These are phyloP conservation scores for Bambusicola thoracicus DNA, from an alignment of 2,113 vertebrate genomes.

Conservation along the genomic window DNA sequence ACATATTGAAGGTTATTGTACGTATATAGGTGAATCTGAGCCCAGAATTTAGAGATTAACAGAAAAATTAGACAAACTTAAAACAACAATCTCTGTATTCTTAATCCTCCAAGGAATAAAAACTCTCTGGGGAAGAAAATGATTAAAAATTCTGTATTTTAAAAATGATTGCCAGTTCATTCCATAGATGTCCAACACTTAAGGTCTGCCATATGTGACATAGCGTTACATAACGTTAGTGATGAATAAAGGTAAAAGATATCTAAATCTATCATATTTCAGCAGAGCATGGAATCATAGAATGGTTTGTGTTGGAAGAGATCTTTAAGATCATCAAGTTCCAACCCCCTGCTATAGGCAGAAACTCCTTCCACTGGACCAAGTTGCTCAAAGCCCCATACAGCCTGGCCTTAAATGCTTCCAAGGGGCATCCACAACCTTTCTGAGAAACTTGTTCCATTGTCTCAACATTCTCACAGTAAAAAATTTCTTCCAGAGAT, in stretches of 20 bases:
- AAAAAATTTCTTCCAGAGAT: no score
- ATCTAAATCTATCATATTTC: conserved; percentile 3
- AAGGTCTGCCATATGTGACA: neutral
- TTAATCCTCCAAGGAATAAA: neutral
- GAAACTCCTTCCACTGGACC: no score
- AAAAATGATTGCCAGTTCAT: neutral
- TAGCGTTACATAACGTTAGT: conserved; percentile 31
- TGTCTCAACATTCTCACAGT: no score
- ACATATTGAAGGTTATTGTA: neutral
- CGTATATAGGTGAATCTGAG: neutral
- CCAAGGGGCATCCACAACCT: no score
- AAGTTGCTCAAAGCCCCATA: no score
- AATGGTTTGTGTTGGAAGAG: no score
- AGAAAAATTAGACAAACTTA: neutral
- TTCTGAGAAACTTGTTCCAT: no score
- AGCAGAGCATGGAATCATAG: neutral
- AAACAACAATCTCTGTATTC: neutral
- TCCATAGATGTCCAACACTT: neutral
- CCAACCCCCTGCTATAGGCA: no score
- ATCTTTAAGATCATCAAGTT: no score
- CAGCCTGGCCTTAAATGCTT: no score
- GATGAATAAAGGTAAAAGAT: neutral
- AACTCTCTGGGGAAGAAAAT: neutral
- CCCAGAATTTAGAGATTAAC: neutral
- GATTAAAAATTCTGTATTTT: neutral